Percentiles rank a stretch among this genome's conserved stretches.
These are phyloP conservation scores for Emydura subglobosa DNA, from an alignment of 2,113 vertebrate species.

Conservation along the genomic window DNA sequence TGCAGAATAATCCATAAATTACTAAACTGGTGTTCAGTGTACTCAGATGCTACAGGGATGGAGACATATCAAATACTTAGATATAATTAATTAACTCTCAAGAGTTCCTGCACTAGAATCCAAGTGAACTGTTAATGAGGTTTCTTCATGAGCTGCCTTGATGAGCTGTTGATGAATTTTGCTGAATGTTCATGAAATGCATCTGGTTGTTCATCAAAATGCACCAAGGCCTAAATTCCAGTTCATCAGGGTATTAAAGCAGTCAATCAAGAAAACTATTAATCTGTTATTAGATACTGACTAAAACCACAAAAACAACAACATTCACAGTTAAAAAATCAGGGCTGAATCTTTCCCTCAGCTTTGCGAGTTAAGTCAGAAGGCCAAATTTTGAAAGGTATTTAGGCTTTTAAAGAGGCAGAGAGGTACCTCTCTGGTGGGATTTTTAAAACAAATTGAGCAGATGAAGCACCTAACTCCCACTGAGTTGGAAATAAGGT, in stretches of 20 bases:
- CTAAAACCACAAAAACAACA: background rate
- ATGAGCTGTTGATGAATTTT: slow-evolving; percentile 16
- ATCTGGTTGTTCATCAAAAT: slow-evolving; percentile 20
- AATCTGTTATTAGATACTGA: slow-evolving; percentile 5
- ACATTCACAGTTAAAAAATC: background rate
- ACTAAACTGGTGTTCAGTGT: background rate
- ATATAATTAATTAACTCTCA: slow-evolving; percentile 12
- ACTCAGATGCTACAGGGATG: background rate
- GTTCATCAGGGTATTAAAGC: slow-evolving; percentile 7
- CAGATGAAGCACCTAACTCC: too few species aligned
- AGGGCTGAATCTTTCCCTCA: background rate
- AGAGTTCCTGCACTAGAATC: background rate
- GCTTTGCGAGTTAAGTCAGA: background rate
- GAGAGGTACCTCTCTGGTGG: background rate
- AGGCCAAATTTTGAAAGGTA: background rate
- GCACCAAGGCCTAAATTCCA: background rate
- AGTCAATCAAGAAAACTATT: background rate
- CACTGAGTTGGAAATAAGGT: too few species aligned
- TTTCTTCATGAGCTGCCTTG: slow-evolving; percentile 27
- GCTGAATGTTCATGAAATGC: slow-evolving; percentile 8
- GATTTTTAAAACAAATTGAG: too few species aligned
- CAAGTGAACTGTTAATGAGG: slow-evolving; percentile 21
- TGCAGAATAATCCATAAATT: background rate
- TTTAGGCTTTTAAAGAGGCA: background rate
- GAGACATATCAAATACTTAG: background rate